A percentile compares a stretch with the other conserved stretches of the same genome.
These are phyloP conservation scores for Panthera uncia DNA, from an alignment of 2,113 vertebrate species.

Conservation along the genomic window DNA sequence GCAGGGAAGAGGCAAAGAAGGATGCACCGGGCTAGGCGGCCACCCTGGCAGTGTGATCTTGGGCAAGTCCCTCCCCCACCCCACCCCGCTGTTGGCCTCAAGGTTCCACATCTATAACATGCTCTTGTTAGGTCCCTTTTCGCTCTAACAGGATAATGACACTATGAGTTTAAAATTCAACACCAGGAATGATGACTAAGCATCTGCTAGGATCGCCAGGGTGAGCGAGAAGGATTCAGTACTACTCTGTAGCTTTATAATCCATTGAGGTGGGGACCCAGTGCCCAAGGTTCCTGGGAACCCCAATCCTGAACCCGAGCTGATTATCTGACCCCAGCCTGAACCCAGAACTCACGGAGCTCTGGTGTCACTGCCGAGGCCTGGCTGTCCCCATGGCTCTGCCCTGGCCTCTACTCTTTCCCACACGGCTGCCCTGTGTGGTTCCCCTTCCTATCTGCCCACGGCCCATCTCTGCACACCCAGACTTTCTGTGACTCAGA, in stretches of 20 bases:
- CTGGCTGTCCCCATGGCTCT: background rate
- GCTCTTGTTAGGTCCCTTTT: background rate
- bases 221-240: background rate
- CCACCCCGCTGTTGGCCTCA: fast-evolving
- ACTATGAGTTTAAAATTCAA: background rate
- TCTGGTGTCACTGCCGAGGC: background rate
- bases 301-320: fast-evolving
- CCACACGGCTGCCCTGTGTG: fast-evolving
- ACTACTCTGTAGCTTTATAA: background rate
- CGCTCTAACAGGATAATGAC: background rate
- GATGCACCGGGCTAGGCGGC: background rate
- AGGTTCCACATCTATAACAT: background rate
- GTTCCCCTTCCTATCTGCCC: fast-evolving
- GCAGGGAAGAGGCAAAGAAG: background rate
- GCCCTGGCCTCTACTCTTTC: background rate
- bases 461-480: background rate
- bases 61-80: background rate
- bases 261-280: background rate
- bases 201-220: background rate
- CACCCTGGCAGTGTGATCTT: background rate
- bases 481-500: background rate
- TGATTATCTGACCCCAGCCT: background rate
- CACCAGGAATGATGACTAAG: background rate
- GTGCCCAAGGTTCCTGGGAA: background rate
- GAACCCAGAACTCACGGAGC: background rate